Evolutionary conservation across 2,797 vertebrate species (phyloP), one percentile per base, ranked within the genome.

Genomic region (Phrynocephalus vlangalii): DNA sequence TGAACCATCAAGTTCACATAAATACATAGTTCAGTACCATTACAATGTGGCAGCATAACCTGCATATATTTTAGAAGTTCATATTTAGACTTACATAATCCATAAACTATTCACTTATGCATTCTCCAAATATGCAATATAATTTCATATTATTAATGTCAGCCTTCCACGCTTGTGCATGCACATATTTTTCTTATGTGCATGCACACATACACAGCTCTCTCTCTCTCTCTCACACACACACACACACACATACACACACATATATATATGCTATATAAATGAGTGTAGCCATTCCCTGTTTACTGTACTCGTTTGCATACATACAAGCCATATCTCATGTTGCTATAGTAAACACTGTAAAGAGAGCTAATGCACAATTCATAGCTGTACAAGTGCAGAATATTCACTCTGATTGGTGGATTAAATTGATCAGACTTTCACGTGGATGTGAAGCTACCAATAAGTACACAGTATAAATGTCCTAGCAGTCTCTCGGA

Each of bases 231-330:
- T 33, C 33, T n/a, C n/a, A n/a, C n/a, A n/a, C n/a, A n/a, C 38
- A 71, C 18, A 52, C 18, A 81, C 2, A 2, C 38, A 66, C 77
- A 15, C 10, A 75, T 5, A 8, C 72, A 11, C 16, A 67, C 50
- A 79, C 52, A 30, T 10, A 63, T 8, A 44, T 56, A 8, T 79
- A 1, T 0, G 0, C 52, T 86, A 73, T 16, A 1, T 1, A 30
- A 0, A 5, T 67, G n/a, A 48, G 71, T 7, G 63, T 44, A 3
- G 0, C 0, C 0, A 30, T 9, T 0, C 30, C 81, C 1, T 0
- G 0, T 84, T 22, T 77, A 15, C 38, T 44, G 38, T 44, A 44
- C 9, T 66, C 28, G 20, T 26, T 66, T n/a, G 28, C 8, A 11
- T n/a, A 87, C 33, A 78, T 60, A 71, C 26, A 78, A 71, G 22